Evolutionary conservation across 1,140 invertebrate species (phyloP).

Genomic region (Drosophila sproati): DNA sequence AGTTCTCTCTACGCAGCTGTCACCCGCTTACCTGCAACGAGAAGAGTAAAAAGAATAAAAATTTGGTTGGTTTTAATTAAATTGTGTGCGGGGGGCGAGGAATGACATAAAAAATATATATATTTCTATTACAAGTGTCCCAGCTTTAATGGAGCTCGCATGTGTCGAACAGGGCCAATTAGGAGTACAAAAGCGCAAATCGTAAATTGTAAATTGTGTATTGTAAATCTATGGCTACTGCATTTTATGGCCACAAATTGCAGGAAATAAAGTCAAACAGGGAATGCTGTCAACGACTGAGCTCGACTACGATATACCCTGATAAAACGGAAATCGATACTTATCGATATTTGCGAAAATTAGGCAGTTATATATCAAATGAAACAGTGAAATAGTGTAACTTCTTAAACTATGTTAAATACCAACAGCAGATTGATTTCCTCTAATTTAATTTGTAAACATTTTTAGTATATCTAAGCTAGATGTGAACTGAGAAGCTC

Average conservation of each 20-base stretch:
- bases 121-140: slow-evolving; percentile 6
- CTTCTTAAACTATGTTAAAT: no score
- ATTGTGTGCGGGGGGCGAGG: slow-evolving; percentile 23
- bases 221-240: slow-evolving; percentile 49
- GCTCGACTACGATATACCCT: not conserved
- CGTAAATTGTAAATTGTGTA: slow-evolving; percentile 32
- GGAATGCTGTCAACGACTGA: no score
- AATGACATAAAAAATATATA: slow-evolving; percentile 43
- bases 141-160: slow-evolving; percentile 61
- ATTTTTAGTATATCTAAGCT: no score
- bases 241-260: slow-evolving; percentile 59
- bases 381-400: no score
- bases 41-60: not conserved
- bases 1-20: slow-evolving; percentile 23
- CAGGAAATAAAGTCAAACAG: slow-evolving; percentile 48
- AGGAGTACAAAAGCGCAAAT: slow-evolving; percentile 61
- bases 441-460: no score
- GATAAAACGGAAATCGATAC: not conserved
- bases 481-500: no score
- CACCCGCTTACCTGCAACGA: slow-evolving; percentile 62
- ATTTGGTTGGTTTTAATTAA: slow-evolving; percentile 63
- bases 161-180: slow-evolving; percentile 62
- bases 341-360: no score
- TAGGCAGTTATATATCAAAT: no score
- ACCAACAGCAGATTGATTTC: no score